phyloP scores from a whole-genome alignment of 2,888 invertebrate genomes.

The Acanthacorydalis orientalis region DNA sequence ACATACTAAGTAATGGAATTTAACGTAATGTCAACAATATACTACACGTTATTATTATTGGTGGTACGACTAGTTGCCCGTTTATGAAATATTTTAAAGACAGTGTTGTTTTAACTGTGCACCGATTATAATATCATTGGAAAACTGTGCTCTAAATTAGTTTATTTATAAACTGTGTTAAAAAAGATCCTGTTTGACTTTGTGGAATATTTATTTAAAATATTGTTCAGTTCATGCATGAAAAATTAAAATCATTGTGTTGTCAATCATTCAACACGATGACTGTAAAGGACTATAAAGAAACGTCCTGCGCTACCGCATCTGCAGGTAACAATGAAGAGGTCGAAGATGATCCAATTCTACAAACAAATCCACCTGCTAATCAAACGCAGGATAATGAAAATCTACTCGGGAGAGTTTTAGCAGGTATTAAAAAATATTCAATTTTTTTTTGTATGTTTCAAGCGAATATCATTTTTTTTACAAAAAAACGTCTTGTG shows the following conservation, averaged over 20 bases:
- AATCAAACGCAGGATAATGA: slow-evolving; percentile 27
- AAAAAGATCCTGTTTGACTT: neutral
- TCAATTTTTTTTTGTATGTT: too few relatives aligned
- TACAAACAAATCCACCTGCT: slow-evolving; percentile 9
- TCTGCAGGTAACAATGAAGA: slow-evolving; percentile 19
- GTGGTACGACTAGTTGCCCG: too few relatives aligned
- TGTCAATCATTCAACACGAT: slow-evolving; percentile 16
- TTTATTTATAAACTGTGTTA: neutral
- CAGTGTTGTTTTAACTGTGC: too few relatives aligned
- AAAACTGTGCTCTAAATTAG: neutral
- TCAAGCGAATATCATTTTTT: too few relatives aligned
- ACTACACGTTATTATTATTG: too few relatives aligned
- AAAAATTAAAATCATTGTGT: slow-evolving; percentile 4
- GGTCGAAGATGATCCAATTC: slow-evolving; percentile 17
- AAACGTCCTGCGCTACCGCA: slow-evolving; percentile 30
- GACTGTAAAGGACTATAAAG: slow-evolving; percentile 38
- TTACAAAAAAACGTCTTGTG: too few relatives aligned
- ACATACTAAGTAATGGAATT: too few relatives aligned
- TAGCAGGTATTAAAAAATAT: slow-evolving; percentile 31
- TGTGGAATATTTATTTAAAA: neutral
- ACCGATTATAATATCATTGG: too few relatives aligned
- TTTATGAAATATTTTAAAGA: too few relatives aligned
- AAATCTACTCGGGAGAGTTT: slow-evolving; percentile 35
- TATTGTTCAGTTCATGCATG: neutral
- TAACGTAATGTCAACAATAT: too few relatives aligned